phyloP scores from a whole-genome alignment of 2,888 invertebrate species.

The Watsonalla binaria region DNA sequence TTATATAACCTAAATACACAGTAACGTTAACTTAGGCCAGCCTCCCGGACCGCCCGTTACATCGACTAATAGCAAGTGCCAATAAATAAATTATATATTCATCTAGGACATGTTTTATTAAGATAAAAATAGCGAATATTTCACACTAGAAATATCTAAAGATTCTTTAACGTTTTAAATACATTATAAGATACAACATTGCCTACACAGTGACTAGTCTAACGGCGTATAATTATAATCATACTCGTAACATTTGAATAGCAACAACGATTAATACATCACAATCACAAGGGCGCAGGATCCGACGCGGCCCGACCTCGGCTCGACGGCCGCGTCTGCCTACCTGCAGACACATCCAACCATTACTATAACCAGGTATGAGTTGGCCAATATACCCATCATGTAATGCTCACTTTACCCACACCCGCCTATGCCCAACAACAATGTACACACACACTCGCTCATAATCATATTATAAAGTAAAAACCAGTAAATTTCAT shows the following conservation, averaged over 20 bases:
- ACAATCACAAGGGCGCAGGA: slow-evolving; percentile 40
- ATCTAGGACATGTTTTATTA: slow-evolving; percentile 56
- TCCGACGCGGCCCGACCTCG: slow-evolving; percentile 24
- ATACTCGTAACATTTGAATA: slow-evolving; percentile 63
- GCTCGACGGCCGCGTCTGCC: slow-evolving; percentile 23
- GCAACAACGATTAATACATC: slow-evolving; percentile 69
- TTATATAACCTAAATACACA: slow-evolving; percentile 36
- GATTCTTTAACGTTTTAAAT: slow-evolving; percentile 70
- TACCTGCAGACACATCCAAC: slow-evolving; percentile 14
- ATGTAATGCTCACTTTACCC: too few species aligned
- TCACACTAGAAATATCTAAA: slow-evolving; percentile 72
- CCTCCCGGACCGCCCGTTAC: slow-evolving; percentile 15
- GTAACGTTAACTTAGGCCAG: slow-evolving; percentile 32
- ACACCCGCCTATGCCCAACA: too few species aligned
- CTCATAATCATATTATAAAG: too few species aligned
- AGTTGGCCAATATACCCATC: too few species aligned
- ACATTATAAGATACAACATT: slow-evolving; percentile 71
- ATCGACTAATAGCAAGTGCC: slow-evolving; percentile 45
- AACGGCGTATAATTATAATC: slow-evolving; percentile 59
- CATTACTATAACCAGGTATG: not conserved
- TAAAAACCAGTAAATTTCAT: too few species aligned
- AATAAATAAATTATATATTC: slow-evolving; percentile 66
- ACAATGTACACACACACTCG: too few species aligned
- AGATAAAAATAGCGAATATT: slow-evolving; percentile 65
- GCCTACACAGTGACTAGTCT: slow-evolving; percentile 77